Evolutionary conservation across 2,113 vertebrate genomes (phyloP).

Genomic region (Panthera tigris): DNA sequence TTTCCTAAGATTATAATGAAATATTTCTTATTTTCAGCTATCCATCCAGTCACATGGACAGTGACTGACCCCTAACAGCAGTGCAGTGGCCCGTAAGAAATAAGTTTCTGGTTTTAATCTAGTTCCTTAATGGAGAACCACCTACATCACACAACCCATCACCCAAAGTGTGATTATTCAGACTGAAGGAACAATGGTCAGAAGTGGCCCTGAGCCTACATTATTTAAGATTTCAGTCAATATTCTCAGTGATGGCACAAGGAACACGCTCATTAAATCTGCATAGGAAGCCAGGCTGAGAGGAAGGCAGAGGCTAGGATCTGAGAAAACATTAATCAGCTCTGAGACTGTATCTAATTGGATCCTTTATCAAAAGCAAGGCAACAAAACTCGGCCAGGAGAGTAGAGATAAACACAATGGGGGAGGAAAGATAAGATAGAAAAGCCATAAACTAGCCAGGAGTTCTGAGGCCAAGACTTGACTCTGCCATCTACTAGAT

Average conservation of each 20-base stretch:
- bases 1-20: not conserved
- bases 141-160: not conserved
- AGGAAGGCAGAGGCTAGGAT: not conserved
- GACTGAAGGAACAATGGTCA: not conserved
- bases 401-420: not conserved
- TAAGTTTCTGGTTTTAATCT: slow-evolving; percentile 36
- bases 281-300: not conserved
- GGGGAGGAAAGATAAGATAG: not conserved
- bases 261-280: not conserved
- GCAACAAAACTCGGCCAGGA: not conserved
- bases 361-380: slow-evolving; percentile 4
- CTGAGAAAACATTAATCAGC: not conserved
- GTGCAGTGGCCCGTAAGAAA: slow-evolving; percentile 9
- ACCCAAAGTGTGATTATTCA: not conserved
- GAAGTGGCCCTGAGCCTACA: not conserved
- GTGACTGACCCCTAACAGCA: slow-evolving; percentile 1
- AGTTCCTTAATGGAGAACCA: slow-evolving; percentile 34
- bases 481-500: not conserved
- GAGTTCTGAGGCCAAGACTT: not conserved
- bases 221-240: not conserved
- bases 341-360: not conserved
- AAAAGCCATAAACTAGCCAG: not conserved
- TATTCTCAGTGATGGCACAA: not conserved
- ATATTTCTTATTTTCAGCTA: not conserved
- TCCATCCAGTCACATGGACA: not conserved